phyloP scores from a whole-genome alignment of 1,140 invertebrate species.

The Drosophila seguyi region DNA sequence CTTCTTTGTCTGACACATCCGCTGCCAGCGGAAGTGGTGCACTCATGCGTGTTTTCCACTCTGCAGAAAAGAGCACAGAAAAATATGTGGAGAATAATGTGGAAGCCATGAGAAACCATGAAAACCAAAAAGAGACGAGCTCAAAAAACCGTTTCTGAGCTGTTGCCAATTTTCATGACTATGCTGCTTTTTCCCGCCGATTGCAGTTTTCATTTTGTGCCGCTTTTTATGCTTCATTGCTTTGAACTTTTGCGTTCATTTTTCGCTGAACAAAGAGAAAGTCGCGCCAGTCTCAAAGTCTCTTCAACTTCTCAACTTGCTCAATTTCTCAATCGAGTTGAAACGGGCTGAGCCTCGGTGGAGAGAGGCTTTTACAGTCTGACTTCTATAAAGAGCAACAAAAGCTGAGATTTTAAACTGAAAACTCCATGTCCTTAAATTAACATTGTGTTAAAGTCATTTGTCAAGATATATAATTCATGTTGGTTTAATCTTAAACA shows the following conservation, averaged over 20 bases:
- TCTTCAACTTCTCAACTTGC: conserved; percentile 42
- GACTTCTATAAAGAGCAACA: background rate
- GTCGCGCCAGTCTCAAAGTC: conserved; percentile 42
- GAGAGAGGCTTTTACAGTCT: conserved; percentile 1
- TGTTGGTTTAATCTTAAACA: background rate
- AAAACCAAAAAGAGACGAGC: conserved; percentile 15
- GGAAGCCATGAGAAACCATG: conserved; percentile 23
- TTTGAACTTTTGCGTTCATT: conserved; percentile 80
- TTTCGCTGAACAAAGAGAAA: conserved; percentile 76
- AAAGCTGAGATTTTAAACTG: background rate
- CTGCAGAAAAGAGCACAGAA: conserved; percentile 56
- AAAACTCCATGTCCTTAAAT: background rate
- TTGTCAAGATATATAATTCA: too few species aligned
- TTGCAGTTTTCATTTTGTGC: conserved; percentile 39
- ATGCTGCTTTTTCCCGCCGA: conserved; percentile 28
- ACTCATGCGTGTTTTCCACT: conserved; percentile 75
- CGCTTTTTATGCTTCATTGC: conserved; percentile 75
- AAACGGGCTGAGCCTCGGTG: conserved; percentile 1
- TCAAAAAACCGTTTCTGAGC: conserved; percentile 32
- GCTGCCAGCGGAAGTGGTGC: conserved; percentile 77
- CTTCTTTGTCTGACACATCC: conserved; percentile 76
- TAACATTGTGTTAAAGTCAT: too few species aligned
- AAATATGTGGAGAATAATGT: conserved; percentile 16
- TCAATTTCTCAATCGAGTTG: conserved; percentile 6
- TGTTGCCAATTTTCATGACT: conserved; percentile 66